Evolutionary conservation across 1,140 invertebrate species (phyloP).

Genomic region (Heliconius eleuchia): DNA sequence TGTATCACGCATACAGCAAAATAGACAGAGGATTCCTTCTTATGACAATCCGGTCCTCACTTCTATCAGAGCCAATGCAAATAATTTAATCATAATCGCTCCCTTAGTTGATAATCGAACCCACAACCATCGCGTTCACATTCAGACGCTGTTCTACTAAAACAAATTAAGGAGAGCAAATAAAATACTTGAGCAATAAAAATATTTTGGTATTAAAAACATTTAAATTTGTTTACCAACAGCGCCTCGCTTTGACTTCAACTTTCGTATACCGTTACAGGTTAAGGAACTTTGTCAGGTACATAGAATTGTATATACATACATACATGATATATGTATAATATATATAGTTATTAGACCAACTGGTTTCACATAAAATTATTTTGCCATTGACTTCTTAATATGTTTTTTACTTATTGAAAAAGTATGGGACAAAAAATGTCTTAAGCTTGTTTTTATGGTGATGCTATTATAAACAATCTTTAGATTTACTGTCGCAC

Average conservation of each 20-base stretch:
- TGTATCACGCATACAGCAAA: too few relatives aligned
- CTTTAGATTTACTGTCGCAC: neutral
- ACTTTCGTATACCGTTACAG: conserved; percentile 6
- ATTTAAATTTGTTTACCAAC: conserved; percentile 12
- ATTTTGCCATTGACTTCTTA: conserved; percentile 5
- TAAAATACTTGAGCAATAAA: neutral
- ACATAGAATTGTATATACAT: conserved; percentile 7
- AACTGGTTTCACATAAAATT: conserved; percentile 5
- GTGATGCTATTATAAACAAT: conserved; percentile 5
- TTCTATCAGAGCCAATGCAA: too few relatives aligned
- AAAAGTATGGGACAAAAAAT: neutral
- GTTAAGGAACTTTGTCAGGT: conserved; percentile 12
- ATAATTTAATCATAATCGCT: too few relatives aligned
- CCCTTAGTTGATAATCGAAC: too few relatives aligned
- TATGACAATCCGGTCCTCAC: too few relatives aligned
- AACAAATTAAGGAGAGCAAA: neutral
- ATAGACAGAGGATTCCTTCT: too few relatives aligned
- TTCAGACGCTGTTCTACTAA: too few relatives aligned
- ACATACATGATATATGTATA: neutral
- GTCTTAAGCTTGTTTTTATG: neutral
- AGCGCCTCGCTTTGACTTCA: neutral
- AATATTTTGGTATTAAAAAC: neutral
- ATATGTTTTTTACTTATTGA: neutral
- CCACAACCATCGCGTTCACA: too few relatives aligned
- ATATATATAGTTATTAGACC: conserved; percentile 1